Conservation (phyloP, 1,140 invertebrate species). For the Laodelphax striatellus region DNA sequence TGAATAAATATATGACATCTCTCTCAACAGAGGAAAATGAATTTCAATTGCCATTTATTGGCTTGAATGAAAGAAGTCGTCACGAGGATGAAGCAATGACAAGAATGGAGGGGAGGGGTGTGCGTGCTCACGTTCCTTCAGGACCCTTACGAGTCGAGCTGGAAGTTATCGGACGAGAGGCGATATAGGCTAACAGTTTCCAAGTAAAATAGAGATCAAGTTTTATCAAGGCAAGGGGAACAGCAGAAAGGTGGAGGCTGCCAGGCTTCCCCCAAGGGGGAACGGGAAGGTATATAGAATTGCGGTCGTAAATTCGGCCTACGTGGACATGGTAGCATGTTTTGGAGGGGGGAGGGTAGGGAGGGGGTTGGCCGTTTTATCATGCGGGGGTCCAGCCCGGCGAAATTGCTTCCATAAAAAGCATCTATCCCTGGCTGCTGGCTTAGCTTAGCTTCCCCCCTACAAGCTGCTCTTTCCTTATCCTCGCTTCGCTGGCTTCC, state of each 20-base stretch:
- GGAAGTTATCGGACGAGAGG: neutral
- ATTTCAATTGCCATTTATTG: too few species aligned
- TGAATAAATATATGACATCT: too few species aligned
- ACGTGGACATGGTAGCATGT: neutral
- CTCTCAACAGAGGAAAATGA: too few species aligned
- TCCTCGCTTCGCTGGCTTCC: neutral
- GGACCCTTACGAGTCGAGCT: neutral
- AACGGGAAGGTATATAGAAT: neutral
- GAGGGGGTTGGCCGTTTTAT: neutral
- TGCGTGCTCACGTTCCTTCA: neutral
- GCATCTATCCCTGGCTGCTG: neutral
- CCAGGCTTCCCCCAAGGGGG: neutral
- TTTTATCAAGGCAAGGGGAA: neutral
- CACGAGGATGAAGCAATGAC: too few species aligned
- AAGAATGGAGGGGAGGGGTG: too few species aligned
- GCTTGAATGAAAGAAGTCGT: too few species aligned
- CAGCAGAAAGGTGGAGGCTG: neutral
- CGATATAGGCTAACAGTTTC: neutral
- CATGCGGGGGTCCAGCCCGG: neutral
- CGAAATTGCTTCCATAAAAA: slow-evolving; percentile 4
- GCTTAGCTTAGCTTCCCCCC: too few species aligned
- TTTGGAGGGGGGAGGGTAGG: neutral
- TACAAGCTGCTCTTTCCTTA: neutral
- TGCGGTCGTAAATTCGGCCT: slow-evolving; percentile 1
- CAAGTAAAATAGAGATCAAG: slow-evolving; percentile 3